Percentiles rank a stretch among this genome's conserved stretches.
These are phyloP conservation scores for Caerostris extrusa DNA, from an alignment of 1,140 invertebrate species.

Conservation along the genomic window DNA sequence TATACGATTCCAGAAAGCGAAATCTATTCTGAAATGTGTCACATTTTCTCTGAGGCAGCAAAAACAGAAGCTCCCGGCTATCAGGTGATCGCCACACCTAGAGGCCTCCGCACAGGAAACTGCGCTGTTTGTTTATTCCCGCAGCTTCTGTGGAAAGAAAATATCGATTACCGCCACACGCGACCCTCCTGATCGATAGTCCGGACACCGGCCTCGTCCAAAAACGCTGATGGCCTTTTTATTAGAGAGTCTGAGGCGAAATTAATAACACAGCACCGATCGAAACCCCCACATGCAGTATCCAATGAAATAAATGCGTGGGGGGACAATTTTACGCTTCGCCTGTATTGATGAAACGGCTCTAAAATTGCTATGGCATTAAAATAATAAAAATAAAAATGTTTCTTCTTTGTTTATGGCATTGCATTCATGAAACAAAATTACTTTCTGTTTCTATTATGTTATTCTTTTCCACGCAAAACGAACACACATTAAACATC, in stretches of 20 bases:
- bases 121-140: constrained; percentile 26
- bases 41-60: not conserved
- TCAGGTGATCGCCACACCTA: constrained; percentile 13
- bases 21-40: no score
- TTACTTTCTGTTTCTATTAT: no score
- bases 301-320: no score
- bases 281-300: not conserved
- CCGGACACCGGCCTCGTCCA: not conserved
- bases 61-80: not conserved
- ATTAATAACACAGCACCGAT: not conserved
- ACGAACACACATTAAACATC: no score
- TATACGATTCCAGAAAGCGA: no score
- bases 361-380: no score
- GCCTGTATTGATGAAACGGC: no score
- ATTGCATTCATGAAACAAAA: no score
- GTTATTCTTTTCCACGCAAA: no score
- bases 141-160: not conserved
- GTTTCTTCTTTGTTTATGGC: no score
- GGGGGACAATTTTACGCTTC: no score
- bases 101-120: not conserved
- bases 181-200: not conserved
- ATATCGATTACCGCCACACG: not conserved
- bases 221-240: not conserved
- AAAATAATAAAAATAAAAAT: no score
- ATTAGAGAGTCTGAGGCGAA: not conserved